Base-by-base conservation (phyloP, 2,888 invertebrate genomes). In the Lomographa bimaculata region DNA sequence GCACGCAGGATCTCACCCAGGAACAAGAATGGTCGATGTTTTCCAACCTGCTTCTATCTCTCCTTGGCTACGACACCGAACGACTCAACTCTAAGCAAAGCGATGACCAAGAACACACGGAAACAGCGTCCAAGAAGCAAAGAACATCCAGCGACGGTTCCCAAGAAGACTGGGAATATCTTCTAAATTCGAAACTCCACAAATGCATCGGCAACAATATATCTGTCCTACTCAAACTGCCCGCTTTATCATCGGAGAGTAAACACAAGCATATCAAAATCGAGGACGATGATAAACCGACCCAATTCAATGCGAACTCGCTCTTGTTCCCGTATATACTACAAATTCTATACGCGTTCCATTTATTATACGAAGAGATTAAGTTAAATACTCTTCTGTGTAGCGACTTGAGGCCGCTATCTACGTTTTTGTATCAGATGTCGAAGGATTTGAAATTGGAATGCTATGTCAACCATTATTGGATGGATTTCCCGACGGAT, bases 321-420 rank as follows among this genome's bases (percentile, higher is more conserved):
- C 71, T 93, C 0, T 79, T 97, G 1, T 97, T 95, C 59, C 91
- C 93, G 0, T 92, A 94, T 57, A 91, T 95, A 5, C 91, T 95
- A 3, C 90, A 94, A 33, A 90, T 97, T 14, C 90, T 97, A 38
- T 96, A 93, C 68, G 91, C 95, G 0, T 86, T 98, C 17, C 98
- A 98, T 83, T 85, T 98, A 14, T 90, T 97, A 0, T 98, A 98
- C 64, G 98, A 98, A 90, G 97, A 98, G 67, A 86, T 96, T 2
- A 98, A 98, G 70, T 74, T 98, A 37, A 95, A 96, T 61, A 91
- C 92, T 0, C 81, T 95, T 0, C 80, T 94, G 52, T 90, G 91
- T 26, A 92, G 92, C 37, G 93, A 94, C 54, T 72, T 96, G 45
- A 90, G 91, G 34, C 89, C 93, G 0, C 67, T 98, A 20, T 94